A percentile compares a stretch with the other conserved stretches of the same genome.
These are phyloP conservation scores for Danio tinwini DNA, from an alignment of 2,797 vertebrate genomes.

Conservation along the genomic window DNA sequence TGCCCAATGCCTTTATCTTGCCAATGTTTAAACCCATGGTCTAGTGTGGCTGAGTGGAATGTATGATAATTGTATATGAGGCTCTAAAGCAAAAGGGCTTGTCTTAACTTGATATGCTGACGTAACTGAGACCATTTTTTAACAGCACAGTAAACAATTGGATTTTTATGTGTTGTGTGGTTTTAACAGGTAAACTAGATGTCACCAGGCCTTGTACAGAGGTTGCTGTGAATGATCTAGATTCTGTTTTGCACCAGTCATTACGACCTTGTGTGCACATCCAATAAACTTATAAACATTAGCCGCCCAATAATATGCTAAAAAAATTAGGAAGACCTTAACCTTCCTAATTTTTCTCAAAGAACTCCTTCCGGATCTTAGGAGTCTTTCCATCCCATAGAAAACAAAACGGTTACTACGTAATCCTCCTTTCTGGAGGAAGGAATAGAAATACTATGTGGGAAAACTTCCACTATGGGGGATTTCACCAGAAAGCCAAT, in stretches of 20 bases:
- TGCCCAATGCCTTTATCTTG: not conserved
- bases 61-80: slow-evolving; percentile 29
- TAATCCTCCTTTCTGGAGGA: no score
- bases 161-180: not conserved
- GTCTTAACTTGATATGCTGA: not conserved
- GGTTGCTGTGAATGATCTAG: no score
- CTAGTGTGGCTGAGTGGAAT: slow-evolving; percentile 24
- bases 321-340: not conserved
- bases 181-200: not conserved
- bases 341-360: not conserved
- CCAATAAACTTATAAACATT: no score
- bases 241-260: no score
- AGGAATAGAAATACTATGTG: no score
- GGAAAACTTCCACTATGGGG: no score
- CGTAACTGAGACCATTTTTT: not conserved
- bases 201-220: no score
- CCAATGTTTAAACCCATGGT: slow-evolving; percentile 11
- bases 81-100: not conserved
- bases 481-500: no score
- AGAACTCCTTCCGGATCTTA: not conserved
- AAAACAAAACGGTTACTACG: no score
- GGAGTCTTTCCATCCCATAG: not conserved
- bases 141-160: not conserved
- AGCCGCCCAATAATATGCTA: not conserved
- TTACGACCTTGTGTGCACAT: no score